Evolutionary conservation across 2,797 vertebrate species (phyloP).

Genomic region (Arremon aurantiirostris): DNA sequence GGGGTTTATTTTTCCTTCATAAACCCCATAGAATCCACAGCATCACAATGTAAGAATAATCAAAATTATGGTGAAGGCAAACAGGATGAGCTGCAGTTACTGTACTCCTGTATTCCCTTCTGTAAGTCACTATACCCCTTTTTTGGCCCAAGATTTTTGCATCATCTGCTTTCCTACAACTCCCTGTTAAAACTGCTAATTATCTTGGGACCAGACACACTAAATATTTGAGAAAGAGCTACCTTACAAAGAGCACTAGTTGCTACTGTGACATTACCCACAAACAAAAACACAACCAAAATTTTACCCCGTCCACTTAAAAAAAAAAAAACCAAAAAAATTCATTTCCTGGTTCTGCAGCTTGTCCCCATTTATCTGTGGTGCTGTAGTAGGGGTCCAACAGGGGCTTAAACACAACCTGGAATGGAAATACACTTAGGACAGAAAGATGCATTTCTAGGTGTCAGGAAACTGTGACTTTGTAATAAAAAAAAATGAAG

Average conservation of each 20-base stretch:
- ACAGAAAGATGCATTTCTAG: not conserved
- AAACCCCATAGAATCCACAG: not conserved
- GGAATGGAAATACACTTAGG: not conserved
- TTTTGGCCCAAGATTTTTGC: not conserved
- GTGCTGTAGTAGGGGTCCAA: not conserved
- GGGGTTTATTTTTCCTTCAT: not conserved
- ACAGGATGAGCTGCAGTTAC: not conserved
- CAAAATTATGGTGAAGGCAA: not conserved
- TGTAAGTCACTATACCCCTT: not conserved
- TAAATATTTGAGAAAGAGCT: not conserved
- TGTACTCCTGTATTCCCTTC: not conserved
- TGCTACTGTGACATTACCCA: not conserved
- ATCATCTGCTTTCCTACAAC: not conserved
- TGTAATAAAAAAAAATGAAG: slow-evolving; percentile 46
- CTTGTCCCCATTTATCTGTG: not conserved
- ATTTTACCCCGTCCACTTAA: not conserved
- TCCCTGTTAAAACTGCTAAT: not conserved
- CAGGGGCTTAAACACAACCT: not conserved
- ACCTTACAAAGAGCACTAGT: not conserved
- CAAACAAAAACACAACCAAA: slow-evolving; percentile 15
- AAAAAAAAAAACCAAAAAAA: too few species aligned
- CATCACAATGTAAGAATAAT: not conserved
- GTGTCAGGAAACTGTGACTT: not conserved
- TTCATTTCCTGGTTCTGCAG: slow-evolving; percentile 27
- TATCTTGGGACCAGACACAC: not conserved